Conservation (phyloP, 2,113 vertebrate species). For the Pycnonotus jocosus region DNA sequence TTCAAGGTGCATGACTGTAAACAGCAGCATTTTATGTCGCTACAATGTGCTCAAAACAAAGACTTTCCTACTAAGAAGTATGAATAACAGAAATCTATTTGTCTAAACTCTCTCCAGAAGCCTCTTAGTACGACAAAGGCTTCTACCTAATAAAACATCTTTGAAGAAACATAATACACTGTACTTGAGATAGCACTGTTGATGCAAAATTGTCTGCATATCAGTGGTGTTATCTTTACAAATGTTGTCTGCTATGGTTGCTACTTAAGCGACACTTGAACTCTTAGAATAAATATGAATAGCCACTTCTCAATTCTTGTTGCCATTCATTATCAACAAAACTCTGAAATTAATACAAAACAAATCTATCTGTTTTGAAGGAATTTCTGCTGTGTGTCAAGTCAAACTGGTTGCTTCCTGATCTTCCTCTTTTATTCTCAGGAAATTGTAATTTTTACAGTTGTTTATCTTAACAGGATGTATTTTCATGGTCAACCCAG, state of each 20-base stretch:
- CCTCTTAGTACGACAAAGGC: not conserved
- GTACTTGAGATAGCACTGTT: not conserved
- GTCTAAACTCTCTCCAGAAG: conserved; percentile 24
- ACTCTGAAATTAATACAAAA: not conserved
- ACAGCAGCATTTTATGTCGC: not conserved
- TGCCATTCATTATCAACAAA: not conserved
- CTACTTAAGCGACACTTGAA: not conserved
- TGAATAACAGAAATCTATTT: conserved; percentile 13
- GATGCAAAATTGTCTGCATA: not conserved
- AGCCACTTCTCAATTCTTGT: not conserved
- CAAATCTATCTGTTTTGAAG: not conserved
- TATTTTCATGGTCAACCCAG: not conserved
- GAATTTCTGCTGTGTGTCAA: not conserved
- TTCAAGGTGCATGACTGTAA: not conserved
- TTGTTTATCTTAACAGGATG: not conserved
- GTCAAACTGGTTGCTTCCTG: not conserved
- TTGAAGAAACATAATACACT: not conserved
- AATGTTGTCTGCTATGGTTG: not conserved
- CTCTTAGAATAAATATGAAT: not conserved
- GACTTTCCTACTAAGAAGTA: not conserved
- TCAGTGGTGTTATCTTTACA: conserved; percentile 9
- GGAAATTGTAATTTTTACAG: not conserved
- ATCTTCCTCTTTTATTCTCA: not conserved
- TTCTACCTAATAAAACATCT: not conserved
- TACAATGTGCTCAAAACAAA: conserved; percentile 4